These are phyloP conservation scores for Himalopsyche anomala DNA, from an alignment of 2,888 invertebrate genomes.

Conservation along the genomic window DNA sequence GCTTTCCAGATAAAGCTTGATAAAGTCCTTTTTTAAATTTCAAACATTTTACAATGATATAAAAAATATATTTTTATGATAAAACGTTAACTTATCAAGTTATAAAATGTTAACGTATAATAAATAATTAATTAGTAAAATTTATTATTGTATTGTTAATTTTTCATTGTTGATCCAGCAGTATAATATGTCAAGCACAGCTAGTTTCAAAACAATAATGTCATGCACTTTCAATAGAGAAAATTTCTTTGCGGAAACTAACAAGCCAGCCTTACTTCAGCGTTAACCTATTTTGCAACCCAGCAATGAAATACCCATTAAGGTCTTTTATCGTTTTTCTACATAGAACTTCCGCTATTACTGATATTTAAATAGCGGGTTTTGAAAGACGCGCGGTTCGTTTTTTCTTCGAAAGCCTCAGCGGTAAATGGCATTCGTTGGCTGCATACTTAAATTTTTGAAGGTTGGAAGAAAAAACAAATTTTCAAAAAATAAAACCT, in stretches of 20 bases:
- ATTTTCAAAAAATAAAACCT: conserved; percentile 4
- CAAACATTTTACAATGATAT: no score
- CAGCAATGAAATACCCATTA: conserved; percentile 60
- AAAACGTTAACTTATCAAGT: no score
- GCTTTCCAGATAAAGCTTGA: no score
- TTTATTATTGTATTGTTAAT: no score
- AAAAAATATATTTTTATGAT: no score
- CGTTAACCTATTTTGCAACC: conserved; percentile 43
- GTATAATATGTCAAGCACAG: no score
- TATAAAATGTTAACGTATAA: no score
- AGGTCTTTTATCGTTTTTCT: conserved; percentile 57
- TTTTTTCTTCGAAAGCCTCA: conserved; percentile 45
- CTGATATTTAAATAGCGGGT: conserved; percentile 62
- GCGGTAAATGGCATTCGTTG: conserved; percentile 37
- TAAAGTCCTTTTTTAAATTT: no score
- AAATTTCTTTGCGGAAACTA: not conserved
- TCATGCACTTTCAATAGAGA: no score
- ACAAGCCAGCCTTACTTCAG: not conserved
- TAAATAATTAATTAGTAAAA: no score
- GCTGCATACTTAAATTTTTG: conserved; percentile 38
- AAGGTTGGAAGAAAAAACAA: conserved; percentile 20
- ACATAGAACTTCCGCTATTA: conserved; percentile 56
- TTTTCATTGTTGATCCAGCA: no score
- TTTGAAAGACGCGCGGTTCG: conserved; percentile 43
- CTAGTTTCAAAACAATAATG: no score